Percentiles rank a stretch among this genome's conserved stretches.
phyloP scores from a whole-genome alignment of 2,888 invertebrate species.

The Drosophila nr. perissopoda region DNA sequence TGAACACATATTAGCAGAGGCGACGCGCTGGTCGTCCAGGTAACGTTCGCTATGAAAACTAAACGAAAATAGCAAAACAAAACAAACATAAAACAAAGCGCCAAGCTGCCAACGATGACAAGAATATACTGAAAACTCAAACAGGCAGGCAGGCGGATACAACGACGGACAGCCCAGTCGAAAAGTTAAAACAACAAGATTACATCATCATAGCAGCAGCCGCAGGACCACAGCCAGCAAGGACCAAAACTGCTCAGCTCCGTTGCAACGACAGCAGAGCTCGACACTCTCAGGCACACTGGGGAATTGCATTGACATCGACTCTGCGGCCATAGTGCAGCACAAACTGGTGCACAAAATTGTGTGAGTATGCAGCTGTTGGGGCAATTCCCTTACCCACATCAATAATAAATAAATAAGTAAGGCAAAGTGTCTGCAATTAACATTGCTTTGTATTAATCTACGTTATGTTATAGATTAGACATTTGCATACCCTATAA shows the following conservation, averaged over 20 bases:
- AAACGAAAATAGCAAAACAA: constrained; percentile 71
- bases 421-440: constrained; percentile 49
- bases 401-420: constrained; percentile 62
- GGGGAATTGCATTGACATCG: constrained; percentile 89
- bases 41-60: constrained; percentile 79
- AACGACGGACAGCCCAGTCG: constrained; percentile 52
- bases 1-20: constrained; percentile 54
- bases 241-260: constrained; percentile 24
- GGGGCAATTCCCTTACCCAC: constrained; percentile 2
- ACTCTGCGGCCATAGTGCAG: constrained; percentile 86
- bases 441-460: constrained; percentile 20
- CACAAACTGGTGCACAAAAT: constrained; percentile 84
- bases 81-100: constrained; percentile 54
- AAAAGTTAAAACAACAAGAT: constrained; percentile 58
- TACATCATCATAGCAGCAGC: constrained; percentile 33
- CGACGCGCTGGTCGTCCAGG: constrained; percentile 66
- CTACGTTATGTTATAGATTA: too few species aligned
- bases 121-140: constrained; percentile 61
- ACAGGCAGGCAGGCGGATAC: constrained; percentile 50
- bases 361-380: constrained; percentile 80
- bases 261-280: constrained; percentile 46
- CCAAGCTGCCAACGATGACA: constrained; percentile 59
- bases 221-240: constrained; percentile 10
- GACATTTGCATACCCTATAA: constrained; percentile 38
- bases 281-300: constrained; percentile 83